These are phyloP conservation scores for Heliconius cydno DNA, from an alignment of 2,888 invertebrate species.

Conservation along the genomic window DNA sequence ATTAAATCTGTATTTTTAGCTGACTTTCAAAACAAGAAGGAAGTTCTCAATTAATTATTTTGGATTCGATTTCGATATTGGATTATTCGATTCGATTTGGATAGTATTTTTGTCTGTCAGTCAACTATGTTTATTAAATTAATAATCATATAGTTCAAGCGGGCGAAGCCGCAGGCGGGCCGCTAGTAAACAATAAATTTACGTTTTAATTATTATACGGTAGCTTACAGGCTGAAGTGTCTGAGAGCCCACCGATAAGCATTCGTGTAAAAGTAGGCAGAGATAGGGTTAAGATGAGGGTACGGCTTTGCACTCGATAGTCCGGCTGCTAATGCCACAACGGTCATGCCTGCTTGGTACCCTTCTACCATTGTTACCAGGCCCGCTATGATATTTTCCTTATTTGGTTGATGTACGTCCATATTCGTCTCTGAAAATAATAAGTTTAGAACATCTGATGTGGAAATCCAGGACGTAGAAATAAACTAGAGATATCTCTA, in stretches of 20 bases:
- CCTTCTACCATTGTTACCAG: conserved; percentile 61
- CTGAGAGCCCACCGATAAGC: conserved; percentile 66
- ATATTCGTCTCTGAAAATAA: conserved; percentile 50
- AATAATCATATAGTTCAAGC: no score
- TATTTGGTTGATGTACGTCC: conserved; percentile 48
- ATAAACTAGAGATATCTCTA: no score
- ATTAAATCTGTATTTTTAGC: no score
- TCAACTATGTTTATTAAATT: no score
- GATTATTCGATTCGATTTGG: no score
- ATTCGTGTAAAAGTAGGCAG: conserved; percentile 63
- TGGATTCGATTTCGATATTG: no score
- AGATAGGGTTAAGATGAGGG: conserved; percentile 59
- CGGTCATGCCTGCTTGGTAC: conserved; percentile 60
- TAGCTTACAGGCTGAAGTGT: conserved; percentile 65
- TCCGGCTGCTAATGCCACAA: conserved; percentile 58
- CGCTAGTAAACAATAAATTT: not conserved
- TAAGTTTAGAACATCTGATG: no score
- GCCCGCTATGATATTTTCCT: conserved; percentile 54
- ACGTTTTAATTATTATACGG: not conserved
- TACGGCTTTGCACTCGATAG: conserved; percentile 51
- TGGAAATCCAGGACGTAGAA: no score
- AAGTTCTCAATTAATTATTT: no score
- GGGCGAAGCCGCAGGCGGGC: no score
- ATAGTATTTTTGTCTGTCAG: no score
- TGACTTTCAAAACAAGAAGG: no score